Conservation (phyloP, 1,140 invertebrate species). For the Cydia fagiglandana region DNA sequence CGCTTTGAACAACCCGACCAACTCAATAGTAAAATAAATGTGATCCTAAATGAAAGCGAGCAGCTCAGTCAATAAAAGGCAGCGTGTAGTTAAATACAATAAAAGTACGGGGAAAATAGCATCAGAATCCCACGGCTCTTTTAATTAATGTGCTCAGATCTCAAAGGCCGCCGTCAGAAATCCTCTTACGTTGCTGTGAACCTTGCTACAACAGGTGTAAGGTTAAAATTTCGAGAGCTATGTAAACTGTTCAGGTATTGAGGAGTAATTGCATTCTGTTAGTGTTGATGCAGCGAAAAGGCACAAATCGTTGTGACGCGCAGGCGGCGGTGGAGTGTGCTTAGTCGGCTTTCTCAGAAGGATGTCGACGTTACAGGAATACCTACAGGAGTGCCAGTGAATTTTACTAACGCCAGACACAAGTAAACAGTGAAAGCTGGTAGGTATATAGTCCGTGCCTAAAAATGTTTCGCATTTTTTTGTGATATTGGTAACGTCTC, state of each 20-base stretch:
- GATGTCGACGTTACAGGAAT: background rate
- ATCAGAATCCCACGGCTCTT: background rate
- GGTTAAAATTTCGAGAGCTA: background rate
- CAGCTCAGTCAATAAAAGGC: background rate
- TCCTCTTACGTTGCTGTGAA: background rate
- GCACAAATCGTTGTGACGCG: constrained; percentile 7
- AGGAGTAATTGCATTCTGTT: constrained; percentile 12
- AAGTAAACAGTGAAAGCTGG: background rate
- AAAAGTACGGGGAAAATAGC: constrained; percentile 1
- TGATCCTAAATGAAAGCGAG: background rate
- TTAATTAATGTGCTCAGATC: constrained; percentile 25
- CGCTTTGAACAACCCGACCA: background rate
- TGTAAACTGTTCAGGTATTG: constrained; percentile 8
- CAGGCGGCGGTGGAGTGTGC: background rate
- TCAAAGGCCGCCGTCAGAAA: constrained; percentile 9
- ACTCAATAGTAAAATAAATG: background rate
- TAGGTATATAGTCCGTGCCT: background rate
- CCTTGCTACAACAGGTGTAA: background rate
- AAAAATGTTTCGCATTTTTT: too few relatives aligned
- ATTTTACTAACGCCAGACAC: background rate
- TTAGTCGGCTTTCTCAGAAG: background rate
- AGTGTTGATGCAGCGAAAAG: constrained; percentile 13
- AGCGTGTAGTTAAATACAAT: background rate
- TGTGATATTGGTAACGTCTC: background rate
- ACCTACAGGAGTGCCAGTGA: background rate